A percentile compares a stretch with the other conserved stretches of the same genome.
These are phyloP conservation scores for Spermophilus dauricus DNA, from an alignment of 2,113 vertebrate species.

Conservation along the genomic window DNA sequence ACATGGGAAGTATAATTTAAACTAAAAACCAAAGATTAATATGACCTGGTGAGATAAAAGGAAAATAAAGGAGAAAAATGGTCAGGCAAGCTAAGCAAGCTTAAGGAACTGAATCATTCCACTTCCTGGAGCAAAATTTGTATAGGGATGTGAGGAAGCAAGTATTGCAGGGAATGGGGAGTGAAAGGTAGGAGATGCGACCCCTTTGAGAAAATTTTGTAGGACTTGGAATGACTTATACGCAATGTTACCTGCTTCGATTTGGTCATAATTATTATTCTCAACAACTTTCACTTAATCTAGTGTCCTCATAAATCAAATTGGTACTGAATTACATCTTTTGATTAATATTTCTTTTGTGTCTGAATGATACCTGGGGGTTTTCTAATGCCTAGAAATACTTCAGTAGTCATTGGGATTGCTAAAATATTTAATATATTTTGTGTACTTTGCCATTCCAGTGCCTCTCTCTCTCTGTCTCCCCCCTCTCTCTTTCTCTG, in stretches of 20 bases:
- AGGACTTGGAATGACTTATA: not conserved
- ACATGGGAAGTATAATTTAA: not conserved
- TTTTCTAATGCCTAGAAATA: not conserved
- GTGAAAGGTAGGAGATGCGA: not conserved
- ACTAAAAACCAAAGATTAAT: not conserved
- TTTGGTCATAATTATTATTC: not conserved
- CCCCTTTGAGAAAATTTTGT: not conserved
- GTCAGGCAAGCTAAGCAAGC: not conserved
- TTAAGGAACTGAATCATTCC: not conserved
- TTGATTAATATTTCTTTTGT: not conserved
- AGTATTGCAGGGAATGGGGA: not conserved
- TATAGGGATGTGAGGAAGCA: fast-evolving
- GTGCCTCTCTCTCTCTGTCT: not conserved
- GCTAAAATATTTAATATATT: not conserved
- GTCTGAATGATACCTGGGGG: not conserved
- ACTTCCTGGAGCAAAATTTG: not conserved
- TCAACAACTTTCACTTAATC: not conserved
- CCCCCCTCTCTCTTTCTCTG: not conserved
- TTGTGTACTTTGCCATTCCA: not conserved
- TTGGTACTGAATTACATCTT: not conserved
- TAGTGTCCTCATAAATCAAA: not conserved
- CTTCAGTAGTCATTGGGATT: not conserved
- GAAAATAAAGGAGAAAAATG: not conserved
- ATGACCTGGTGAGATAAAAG: not conserved
- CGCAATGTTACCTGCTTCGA: not conserved